Evolutionary conservation across 2,113 vertebrate species (phyloP).

Genomic region (Sciurus niger): DNA sequence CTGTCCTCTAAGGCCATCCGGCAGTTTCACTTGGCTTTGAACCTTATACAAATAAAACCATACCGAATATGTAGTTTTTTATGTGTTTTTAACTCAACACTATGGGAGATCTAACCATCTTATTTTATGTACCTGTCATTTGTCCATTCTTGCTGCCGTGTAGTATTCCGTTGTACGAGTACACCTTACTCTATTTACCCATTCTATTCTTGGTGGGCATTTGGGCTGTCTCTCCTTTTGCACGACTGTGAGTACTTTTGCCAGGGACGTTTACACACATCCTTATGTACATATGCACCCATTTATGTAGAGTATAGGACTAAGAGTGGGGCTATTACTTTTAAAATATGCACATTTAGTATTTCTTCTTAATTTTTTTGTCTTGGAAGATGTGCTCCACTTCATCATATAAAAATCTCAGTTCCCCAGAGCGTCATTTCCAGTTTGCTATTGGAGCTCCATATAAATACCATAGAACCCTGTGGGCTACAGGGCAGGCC

Average conservation of each 20-base stretch:
- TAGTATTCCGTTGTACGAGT: neutral
- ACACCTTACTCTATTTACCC: neutral
- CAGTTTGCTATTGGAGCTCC: neutral
- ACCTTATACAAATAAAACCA: neutral
- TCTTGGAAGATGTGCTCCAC: neutral
- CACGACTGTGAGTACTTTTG: neutral
- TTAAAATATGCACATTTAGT: neutral
- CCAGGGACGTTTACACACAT: neutral
- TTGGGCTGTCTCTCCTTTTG: neutral
- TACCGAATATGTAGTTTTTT: neutral
- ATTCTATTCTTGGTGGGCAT: neutral
- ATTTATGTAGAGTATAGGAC: neutral
- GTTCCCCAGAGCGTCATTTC: neutral
- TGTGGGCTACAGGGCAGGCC: neutral
- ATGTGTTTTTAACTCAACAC: neutral
- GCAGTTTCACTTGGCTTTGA: neutral
- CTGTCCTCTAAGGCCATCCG: neutral
- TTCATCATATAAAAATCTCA: neutral
- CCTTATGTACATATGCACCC: neutral
- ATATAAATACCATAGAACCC: neutral
- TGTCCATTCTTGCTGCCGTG: neutral
- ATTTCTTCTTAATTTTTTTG: slow-evolving; percentile 14
- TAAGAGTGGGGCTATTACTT: neutral
- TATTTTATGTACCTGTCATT: neutral
- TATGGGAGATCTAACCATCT: neutral